Percentiles rank a stretch among this genome's conserved stretches.
Conservation (phyloP, 2,888 invertebrate species). For the Dryococelus australis region DNA sequence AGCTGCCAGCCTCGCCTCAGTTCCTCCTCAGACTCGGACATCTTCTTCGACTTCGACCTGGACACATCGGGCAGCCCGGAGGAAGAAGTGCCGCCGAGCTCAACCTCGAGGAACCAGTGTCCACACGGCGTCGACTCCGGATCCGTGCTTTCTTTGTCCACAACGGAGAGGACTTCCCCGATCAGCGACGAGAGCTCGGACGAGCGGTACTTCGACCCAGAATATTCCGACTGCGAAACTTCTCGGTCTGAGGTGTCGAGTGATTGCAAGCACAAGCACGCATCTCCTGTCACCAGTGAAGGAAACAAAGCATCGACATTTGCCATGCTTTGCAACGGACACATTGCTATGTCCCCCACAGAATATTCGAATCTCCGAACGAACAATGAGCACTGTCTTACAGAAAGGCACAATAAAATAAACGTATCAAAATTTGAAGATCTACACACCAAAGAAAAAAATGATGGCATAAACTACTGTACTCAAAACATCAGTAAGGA, state of each 20-base stretch:
- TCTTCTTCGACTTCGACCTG: constrained; percentile 56
- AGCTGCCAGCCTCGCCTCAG: constrained; percentile 62
- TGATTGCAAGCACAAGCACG: constrained; percentile 40
- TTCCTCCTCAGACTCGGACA: constrained; percentile 53
- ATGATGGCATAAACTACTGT: neutral
- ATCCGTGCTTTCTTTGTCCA: constrained; percentile 59
- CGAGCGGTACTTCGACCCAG: constrained; percentile 62
- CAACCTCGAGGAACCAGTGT: neutral
- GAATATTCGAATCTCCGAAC: neutral
- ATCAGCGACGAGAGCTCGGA: constrained; percentile 63
- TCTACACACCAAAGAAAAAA: neutral
- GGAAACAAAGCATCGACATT: neutral
- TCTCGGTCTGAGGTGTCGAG: neutral
- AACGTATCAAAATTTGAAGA: neutral
- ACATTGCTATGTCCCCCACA: neutral
- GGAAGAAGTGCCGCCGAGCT: constrained; percentile 56
- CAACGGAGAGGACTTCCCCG: constrained; percentile 44
- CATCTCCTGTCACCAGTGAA: neutral
- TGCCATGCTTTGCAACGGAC: neutral
- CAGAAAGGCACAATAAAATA: neutral
- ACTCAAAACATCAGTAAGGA: neutral
- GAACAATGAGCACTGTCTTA: neutral
- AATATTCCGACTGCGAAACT: constrained; percentile 51
- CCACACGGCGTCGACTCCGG: constrained; percentile 58
- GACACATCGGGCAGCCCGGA: constrained; percentile 76